phyloP scores from a whole-genome alignment of 1,140 invertebrate species.

The Eriosoma lanigerum region DNA sequence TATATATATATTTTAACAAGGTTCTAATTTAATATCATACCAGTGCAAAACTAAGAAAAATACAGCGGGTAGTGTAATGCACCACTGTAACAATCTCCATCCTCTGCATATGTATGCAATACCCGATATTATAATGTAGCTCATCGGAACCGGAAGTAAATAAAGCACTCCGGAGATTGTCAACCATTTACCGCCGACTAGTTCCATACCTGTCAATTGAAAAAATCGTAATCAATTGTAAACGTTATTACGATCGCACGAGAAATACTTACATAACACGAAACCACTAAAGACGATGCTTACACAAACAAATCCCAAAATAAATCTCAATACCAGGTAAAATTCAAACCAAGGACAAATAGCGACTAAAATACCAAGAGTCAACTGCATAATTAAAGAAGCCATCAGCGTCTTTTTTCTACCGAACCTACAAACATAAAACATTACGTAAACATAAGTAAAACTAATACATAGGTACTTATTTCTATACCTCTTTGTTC shows the following conservation, averaged over 20 bases:
- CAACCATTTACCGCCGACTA: conserved; percentile 74
- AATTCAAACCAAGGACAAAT: conserved; percentile 67
- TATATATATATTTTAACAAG: background rate
- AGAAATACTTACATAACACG: conserved; percentile 60
- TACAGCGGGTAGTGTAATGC: conserved; percentile 70
- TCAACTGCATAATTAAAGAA: conserved; percentile 69
- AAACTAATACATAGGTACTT: no score
- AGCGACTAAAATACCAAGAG: conserved; percentile 64
- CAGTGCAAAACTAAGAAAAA: conserved; percentile 69
- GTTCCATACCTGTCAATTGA: conserved; percentile 64
- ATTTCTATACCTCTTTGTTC: no score
- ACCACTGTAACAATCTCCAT: conserved; percentile 73
- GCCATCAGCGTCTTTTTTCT: conserved; percentile 73
- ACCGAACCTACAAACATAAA: conserved; percentile 65
- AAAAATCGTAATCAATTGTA: background rate
- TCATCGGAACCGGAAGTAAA: conserved; percentile 70
- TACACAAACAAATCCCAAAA: conserved; percentile 70
- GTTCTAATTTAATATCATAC: conserved; percentile 55
- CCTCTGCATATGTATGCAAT: conserved; percentile 71
- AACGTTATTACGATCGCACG: no score
- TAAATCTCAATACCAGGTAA: conserved; percentile 65
- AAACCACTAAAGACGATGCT: conserved; percentile 73
- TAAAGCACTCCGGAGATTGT: conserved; percentile 73
- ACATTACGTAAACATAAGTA: no score
- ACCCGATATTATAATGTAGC: conserved; percentile 72